phyloP scores from a whole-genome alignment of 2,888 invertebrate species.

The Lomographa bimaculata region DNA sequence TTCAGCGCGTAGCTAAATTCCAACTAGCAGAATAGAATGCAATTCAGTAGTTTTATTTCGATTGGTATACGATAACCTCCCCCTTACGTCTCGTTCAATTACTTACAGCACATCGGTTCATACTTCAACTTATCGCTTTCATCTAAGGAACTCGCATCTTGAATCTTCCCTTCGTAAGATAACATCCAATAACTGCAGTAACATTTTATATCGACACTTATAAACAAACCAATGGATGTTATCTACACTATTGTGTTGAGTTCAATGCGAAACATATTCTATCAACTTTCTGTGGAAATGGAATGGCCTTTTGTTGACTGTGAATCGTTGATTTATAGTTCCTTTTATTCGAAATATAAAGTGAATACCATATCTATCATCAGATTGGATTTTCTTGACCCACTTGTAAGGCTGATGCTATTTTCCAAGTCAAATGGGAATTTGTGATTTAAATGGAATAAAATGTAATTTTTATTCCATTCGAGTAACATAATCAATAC shows the following conservation, averaged over 20 bases:
- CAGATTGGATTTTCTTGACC: constrained; percentile 14
- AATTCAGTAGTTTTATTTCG: constrained; percentile 66
- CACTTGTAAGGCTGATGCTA: constrained; percentile 5
- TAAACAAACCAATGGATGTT: constrained; percentile 44
- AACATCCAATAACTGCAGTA: constrained; percentile 40
- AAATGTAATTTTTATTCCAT: neutral
- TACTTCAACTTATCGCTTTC: constrained; percentile 68
- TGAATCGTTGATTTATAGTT: constrained; percentile 45
- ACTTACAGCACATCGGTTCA: constrained; percentile 63
- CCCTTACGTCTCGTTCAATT: constrained; percentile 70
- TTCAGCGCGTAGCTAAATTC: no score
- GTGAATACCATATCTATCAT: constrained; percentile 10
- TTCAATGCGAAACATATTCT: constrained; percentile 35
- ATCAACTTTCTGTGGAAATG: constrained; percentile 21
- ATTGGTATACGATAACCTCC: constrained; percentile 71
- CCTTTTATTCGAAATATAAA: constrained; percentile 30
- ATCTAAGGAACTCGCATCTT: constrained; percentile 55
- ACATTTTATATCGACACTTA: constrained; percentile 62
- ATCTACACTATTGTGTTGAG: constrained; percentile 41
- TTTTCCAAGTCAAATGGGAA: neutral
- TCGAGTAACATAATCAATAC: no score
- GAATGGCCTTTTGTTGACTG: constrained; percentile 35
- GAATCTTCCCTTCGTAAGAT: constrained; percentile 42
- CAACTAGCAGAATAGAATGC: constrained; percentile 9
- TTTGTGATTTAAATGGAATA: neutral